phyloP scores from a whole-genome alignment of 2,797 vertebrate genomes.

The Helicolenus hilgendorfi region DNA sequence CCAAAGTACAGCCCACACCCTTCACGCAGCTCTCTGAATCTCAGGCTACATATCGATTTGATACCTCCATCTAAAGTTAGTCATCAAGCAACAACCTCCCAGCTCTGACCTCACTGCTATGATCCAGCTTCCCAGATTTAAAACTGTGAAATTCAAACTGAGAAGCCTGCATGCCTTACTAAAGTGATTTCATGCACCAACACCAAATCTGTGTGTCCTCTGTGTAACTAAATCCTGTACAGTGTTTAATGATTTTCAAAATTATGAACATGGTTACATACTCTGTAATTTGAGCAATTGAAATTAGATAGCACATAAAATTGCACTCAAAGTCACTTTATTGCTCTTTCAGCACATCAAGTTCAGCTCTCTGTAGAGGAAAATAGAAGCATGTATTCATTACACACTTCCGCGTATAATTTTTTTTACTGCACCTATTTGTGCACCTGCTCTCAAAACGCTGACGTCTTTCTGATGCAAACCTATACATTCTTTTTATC shows the following conservation, averaged over 20 bases:
- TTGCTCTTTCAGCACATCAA: neutral
- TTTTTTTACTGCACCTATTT: conserved; percentile 5
- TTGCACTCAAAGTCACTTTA: neutral
- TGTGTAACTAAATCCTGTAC: conserved; percentile 40
- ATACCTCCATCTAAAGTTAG: conserved; percentile 87
- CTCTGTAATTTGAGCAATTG: conserved; percentile 45
- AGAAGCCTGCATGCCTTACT: conserved; percentile 59
- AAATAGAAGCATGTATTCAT: conserved; percentile 2
- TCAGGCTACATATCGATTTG: conserved; percentile 77
- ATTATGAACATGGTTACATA: conserved; percentile 35
- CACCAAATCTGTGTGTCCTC: conserved; percentile 44
- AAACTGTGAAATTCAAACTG: conserved; percentile 83
- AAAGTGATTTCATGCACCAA: conserved; percentile 66
- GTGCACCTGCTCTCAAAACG: conserved; percentile 31
- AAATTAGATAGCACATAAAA: conserved; percentile 31
- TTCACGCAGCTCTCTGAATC: conserved; percentile 40
- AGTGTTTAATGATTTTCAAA: conserved; percentile 36
- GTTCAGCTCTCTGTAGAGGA: neutral
- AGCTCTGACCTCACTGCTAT: conserved; percentile 68
- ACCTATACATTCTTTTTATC: conserved; percentile 10
- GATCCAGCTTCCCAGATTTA: conserved; percentile 73
- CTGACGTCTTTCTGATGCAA: conserved; percentile 2
- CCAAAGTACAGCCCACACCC: conserved; percentile 50
- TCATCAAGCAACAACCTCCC: conserved; percentile 66
- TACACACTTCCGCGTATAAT: neutral